These are phyloP conservation scores for Philaethria dido DNA, from an alignment of 2,888 invertebrate species.

Conservation along the genomic window DNA sequence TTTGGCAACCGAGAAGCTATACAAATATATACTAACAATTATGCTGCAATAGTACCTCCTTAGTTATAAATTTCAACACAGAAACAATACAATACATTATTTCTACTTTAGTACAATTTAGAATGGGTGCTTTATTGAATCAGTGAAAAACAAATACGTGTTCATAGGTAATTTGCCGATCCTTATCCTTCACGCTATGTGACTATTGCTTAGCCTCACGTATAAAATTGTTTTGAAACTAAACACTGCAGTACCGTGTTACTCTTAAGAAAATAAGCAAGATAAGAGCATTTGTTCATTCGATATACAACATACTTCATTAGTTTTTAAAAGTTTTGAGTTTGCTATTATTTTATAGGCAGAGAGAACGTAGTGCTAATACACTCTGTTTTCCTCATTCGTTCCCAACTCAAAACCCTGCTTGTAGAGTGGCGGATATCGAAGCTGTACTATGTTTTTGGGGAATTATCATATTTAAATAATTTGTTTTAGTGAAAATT, in stretches of 20 bases:
- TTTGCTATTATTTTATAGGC: background rate
- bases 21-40: background rate
- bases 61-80: slow-evolving; percentile 27
- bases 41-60: background rate
- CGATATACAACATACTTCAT: background rate
- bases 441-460: too few relatives aligned
- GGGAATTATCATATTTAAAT: too few relatives aligned
- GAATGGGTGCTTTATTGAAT: slow-evolving; percentile 41
- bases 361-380: too few relatives aligned
- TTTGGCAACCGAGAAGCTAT: background rate
- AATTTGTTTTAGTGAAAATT: too few relatives aligned
- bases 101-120: slow-evolving; percentile 12
- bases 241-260: background rate
- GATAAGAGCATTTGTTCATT: background rate
- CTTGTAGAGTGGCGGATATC: too few relatives aligned
- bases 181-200: slow-evolving; percentile 42
- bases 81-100: slow-evolving; percentile 29
- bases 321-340: background rate
- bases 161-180: slow-evolving; percentile 38
- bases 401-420: too few relatives aligned
- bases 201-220: slow-evolving; percentile 27
- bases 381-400: too few relatives aligned
- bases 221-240: slow-evolving; percentile 34
- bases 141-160: slow-evolving; percentile 40
- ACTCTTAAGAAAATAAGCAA: slow-evolving; percentile 3